Base-by-base conservation (phyloP, 1,140 invertebrate genomes). In the Heliconius himera region DNA sequence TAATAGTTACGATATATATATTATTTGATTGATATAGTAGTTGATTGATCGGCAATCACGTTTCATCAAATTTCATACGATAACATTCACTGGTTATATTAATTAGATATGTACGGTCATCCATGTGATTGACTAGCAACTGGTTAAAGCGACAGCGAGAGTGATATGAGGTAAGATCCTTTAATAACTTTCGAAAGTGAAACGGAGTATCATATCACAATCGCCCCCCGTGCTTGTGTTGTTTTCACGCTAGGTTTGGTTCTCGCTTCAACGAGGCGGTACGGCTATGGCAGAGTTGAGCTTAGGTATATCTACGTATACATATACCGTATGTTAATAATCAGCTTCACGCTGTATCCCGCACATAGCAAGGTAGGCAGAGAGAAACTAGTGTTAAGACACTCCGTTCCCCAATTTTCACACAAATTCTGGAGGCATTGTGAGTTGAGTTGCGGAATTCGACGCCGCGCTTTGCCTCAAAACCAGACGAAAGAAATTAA, bases 101-200 rank as follows among this genome's bases (percentile, higher is more conserved):
- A 60, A 71, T 75, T 75, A 74, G 79, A 77, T 76, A 77, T 76
- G 75, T 77, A n/a, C n/a, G n/a, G n/a, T n/a, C n/a, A n/a, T n/a
- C n/a, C n/a, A n/a, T n/a, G n/a, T n/a, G 76, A 77, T 82, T 82
- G 80, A 78, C 80, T 78, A 80, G 81, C 60, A 85, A 87, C 85
- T 82, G 81, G 84, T 87, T 83, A 76, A 71, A 72, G 70, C 29
- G 84, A 81, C 74, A 85, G 82, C 74, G 84, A 83, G 83, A 87
- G 83, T 83, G 85, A 66, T 78, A 70, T 81, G 76, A 78, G 73
- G 79, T 78, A 74, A 82, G 84, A 82, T 82, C 79, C 76, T 84
- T n/a, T n/a, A n/a, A n/a, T n/a, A n/a, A n/a, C n/a, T n/a, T 85
- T 87, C 80, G 85, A 87, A 87, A 87, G 85, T 80, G 70, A 85